phyloP scores from a whole-genome alignment of 2,888 invertebrate genomes.

The Calameuta idolon region DNA sequence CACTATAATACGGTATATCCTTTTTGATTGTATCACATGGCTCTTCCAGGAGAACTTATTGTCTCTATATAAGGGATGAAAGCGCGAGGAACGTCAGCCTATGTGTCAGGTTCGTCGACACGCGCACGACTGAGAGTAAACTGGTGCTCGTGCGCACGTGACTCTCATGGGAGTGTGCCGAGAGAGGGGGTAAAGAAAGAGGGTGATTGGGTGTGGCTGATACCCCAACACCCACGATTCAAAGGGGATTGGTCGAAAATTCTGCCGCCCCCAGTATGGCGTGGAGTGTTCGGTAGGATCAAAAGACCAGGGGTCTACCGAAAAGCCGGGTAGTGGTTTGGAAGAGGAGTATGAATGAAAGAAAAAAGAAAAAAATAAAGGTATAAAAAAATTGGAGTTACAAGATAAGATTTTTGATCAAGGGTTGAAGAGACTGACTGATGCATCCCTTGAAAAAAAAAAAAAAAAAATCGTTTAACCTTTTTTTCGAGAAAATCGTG shows the following conservation, averaged over 20 bases:
- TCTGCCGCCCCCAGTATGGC: slow-evolving; percentile 64
- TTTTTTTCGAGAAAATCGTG: neutral
- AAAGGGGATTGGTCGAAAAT: slow-evolving; percentile 53
- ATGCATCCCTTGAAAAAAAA: neutral
- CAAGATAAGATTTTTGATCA: neutral
- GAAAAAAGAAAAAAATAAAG: neutral
- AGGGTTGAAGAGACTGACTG: neutral
- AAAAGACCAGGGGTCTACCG: neutral
- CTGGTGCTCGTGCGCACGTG: slow-evolving; percentile 63
- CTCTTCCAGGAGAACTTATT: slow-evolving; percentile 1
- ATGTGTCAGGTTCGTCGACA: slow-evolving; percentile 24
- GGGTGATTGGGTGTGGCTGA: slow-evolving; percentile 41
- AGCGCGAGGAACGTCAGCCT: slow-evolving; percentile 26
- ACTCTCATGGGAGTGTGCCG: slow-evolving; percentile 33
- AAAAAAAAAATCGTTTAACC: neutral
- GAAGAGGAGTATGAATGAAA: neutral
- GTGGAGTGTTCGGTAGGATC: slow-evolving; percentile 32
- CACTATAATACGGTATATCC: neutral
- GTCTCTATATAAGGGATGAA: slow-evolving; percentile 3
- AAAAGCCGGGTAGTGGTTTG: neutral
- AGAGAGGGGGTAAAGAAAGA: slow-evolving; percentile 17
- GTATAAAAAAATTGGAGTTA: neutral
- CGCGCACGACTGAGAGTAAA: slow-evolving; percentile 54
- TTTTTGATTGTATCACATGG: neutral
- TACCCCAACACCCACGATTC: slow-evolving; percentile 47